Base-by-base conservation (phyloP, 2,888 invertebrate species). In the Ephialtes manifestator region DNA sequence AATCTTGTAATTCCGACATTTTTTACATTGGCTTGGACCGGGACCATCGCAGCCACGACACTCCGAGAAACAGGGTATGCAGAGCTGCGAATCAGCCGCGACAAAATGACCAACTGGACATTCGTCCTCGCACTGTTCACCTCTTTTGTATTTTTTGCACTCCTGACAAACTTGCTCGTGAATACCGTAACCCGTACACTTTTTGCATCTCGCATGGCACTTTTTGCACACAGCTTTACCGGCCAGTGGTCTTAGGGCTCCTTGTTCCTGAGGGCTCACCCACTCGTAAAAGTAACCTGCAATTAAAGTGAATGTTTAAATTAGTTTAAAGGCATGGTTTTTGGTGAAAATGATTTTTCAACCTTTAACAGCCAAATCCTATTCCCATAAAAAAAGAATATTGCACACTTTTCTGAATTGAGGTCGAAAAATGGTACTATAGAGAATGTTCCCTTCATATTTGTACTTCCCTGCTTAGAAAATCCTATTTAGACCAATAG, bases 121-220 rank as follows among this genome's bases (percentile, higher is more conserved):
- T 91, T 97, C 97, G 86, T 98, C 97, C 92, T 98, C 98, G 91
- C 98, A 99, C 92, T 98, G 98, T 91, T 98, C 98, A 0, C 97
- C 97, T 83, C 97, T 96, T 90, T 97, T 97, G 93, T 97, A 99
- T 79, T 97, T 97, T 35, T 96, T 96, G 93, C 99, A 99, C 88
- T 97, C 97, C 89, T 97, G 96, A 93, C 99, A 99, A 5, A 98
- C 97, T 91, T 96, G 96, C 89, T 97, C 96, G 90, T 98, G 98
- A 89, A 98, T 97, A 31, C 99, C 98, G 91, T 97, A 98, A 2
- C 97, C 97, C 8, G 97, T 97, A 93, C 99, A 99, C 86, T 97
- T 97, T 88, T 97, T 96, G 93, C 99, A 99, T 55, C 97, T 95
- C 0, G 97, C 96, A 94, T 99, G 98, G 92, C 99, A 99, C 93